These are phyloP conservation scores for Cyanistes caeruleus DNA, from an alignment of 2,113 vertebrate species.

Conservation along the genomic window DNA sequence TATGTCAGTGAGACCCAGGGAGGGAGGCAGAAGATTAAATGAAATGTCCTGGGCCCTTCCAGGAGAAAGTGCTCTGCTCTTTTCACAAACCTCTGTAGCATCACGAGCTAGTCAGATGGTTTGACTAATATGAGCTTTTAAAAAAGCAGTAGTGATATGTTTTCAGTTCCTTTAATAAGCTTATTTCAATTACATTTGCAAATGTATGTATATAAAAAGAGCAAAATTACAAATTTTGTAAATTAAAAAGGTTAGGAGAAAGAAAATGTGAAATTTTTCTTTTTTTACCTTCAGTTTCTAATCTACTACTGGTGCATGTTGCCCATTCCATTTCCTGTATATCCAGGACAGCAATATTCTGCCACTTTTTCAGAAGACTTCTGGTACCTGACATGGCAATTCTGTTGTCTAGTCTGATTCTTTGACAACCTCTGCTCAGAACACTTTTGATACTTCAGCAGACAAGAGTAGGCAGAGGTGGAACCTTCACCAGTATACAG, in stretches of 20 bases:
- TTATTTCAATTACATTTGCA: not conserved
- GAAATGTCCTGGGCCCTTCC: conserved; percentile 1
- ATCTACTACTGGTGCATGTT: not conserved
- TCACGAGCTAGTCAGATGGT: not conserved
- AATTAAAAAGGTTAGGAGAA: not conserved
- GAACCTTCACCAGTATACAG: not conserved
- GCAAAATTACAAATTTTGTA: not conserved
- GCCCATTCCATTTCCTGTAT: not conserved
- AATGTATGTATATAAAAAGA: not conserved
- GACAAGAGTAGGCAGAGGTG: not conserved
- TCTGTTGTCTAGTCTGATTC: not conserved
- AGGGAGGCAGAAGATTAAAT: not conserved
- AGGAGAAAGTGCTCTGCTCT: not conserved
- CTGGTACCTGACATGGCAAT: not conserved
- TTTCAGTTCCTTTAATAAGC: not conserved
- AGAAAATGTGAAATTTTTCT: not conserved
- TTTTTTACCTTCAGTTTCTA: not conserved
- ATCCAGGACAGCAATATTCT: not conserved
- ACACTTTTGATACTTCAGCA: not conserved
- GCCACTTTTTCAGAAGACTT: not conserved
- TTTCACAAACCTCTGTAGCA: not conserved
- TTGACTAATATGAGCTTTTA: not conserved
- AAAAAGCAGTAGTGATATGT: not conserved
- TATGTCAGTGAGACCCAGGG: not conserved
- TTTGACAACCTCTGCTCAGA: not conserved